phyloP scores from a whole-genome alignment of 2,888 invertebrate species.

The Ceratothoa steindachneri region DNA sequence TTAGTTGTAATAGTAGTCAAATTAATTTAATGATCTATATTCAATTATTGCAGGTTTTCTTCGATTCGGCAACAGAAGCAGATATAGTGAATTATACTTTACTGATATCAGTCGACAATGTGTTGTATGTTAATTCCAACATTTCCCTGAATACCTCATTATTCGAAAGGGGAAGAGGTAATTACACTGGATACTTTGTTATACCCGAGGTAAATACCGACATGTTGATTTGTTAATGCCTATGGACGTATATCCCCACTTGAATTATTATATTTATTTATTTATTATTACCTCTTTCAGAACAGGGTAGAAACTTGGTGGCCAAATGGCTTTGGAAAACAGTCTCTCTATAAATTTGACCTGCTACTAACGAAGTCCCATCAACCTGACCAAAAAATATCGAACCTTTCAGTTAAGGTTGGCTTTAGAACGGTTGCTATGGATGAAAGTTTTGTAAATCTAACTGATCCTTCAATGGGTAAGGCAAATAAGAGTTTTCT shows the following conservation, averaged over 20 bases:
- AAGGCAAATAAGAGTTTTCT: too few relatives aligned
- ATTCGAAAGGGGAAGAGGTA: too few relatives aligned
- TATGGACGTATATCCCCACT: too few relatives aligned
- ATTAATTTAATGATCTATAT: too few relatives aligned
- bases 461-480: slow-evolving; percentile 28
- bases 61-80: background rate
- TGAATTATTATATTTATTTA: too few relatives aligned
- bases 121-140: background rate
- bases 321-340: slow-evolving; percentile 88
- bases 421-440: slow-evolving; percentile 76
- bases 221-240: too few relatives aligned
- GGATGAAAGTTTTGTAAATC: slow-evolving; percentile 64
- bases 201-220: too few relatives aligned
- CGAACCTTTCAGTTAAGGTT: slow-evolving; percentile 18
- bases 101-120: background rate
- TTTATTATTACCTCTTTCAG: too few relatives aligned
- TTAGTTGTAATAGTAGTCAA: too few relatives aligned
- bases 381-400: slow-evolving; percentile 43
- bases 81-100: too few relatives aligned
- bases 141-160: background rate
- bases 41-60: too few relatives aligned
- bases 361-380: slow-evolving; percentile 54
- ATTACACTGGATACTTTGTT: too few relatives aligned
- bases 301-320: slow-evolving; percentile 70
- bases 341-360: slow-evolving; percentile 65